These are phyloP conservation scores for Drosophila fulvimacula DNA, from an alignment of 2,888 invertebrate species.

Conservation along the genomic window DNA sequence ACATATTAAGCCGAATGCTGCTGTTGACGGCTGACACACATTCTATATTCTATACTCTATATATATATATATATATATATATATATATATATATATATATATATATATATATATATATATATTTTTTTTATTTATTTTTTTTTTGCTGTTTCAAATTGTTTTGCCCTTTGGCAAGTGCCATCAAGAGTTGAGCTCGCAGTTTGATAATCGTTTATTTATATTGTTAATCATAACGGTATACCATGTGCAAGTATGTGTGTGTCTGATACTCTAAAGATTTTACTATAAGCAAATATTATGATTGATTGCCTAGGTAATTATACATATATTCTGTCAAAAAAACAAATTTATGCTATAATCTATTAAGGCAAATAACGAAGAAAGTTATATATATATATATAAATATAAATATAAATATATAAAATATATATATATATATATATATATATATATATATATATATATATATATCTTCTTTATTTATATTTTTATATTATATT, in stretches of 20 bases:
- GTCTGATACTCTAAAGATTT: neutral
- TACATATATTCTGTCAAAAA: neutral
- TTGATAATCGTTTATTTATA: conserved; percentile 35
- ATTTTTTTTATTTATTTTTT: neutral
- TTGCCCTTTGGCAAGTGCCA: conserved; percentile 20
- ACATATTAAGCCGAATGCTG: conserved; percentile 62
- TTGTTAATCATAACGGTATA: conserved; percentile 36
- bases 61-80: neutral
- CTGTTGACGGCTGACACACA: conserved; percentile 58
- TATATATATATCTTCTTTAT: too few species aligned
- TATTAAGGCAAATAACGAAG: neutral
- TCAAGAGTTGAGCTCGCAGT: conserved; percentile 8
- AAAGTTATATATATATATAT: neutral
- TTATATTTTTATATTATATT: neutral
- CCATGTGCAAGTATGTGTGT: neutral
- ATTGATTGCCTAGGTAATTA: neutral
- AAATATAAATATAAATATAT: neutral
- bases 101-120: too few species aligned
- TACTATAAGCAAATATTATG: neutral
- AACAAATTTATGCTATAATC: too few species aligned
- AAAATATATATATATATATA: neutral
- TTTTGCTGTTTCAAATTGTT: conserved; percentile 13
- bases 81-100: neutral
- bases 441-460: neutral
- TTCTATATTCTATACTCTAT: conserved; percentile 12